phyloP scores from a whole-genome alignment of 1,140 invertebrate species.

The Bombus waltoni region DNA sequence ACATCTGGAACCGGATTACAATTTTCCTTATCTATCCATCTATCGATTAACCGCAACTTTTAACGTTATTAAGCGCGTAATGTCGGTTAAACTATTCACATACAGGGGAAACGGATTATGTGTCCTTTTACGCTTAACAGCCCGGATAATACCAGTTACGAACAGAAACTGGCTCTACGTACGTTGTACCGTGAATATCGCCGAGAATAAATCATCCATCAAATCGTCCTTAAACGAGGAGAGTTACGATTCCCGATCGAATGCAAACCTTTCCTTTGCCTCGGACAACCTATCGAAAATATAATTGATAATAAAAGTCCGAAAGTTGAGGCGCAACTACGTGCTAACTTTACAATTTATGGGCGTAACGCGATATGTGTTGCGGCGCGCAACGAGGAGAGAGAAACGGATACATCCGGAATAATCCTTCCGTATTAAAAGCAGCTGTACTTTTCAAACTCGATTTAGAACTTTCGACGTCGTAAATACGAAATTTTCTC shows the following conservation, averaged over 20 bases:
- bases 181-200: background rate
- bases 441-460: background rate
- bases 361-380: background rate
- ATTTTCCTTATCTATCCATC: constrained; percentile 32
- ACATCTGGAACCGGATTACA: background rate
- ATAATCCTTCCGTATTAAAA: background rate
- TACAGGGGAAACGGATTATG: constrained; percentile 22
- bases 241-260: background rate
- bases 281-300: constrained; percentile 1
- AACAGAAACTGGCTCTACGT: constrained; percentile 21
- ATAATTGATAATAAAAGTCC: constrained; percentile 39
- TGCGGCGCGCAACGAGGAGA: background rate
- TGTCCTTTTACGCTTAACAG: constrained; percentile 33
- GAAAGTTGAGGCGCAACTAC: too few relatives aligned
- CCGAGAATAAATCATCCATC: constrained; percentile 31
- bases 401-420: background rate
- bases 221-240: background rate
- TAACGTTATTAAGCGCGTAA: constrained; percentile 22
- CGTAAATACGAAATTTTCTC: constrained; percentile 15
- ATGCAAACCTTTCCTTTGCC: background rate
- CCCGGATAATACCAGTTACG: constrained; percentile 22
- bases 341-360: background rate
- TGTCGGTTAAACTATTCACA: background rate
- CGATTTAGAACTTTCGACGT: background rate
- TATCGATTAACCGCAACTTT: constrained; percentile 29